A percentile compares a stretch with the other conserved stretches of the same genome.
These are phyloP conservation scores for Psittacula cyanocephala DNA, from an alignment of 2,113 vertebrate species.

Conservation along the genomic window DNA sequence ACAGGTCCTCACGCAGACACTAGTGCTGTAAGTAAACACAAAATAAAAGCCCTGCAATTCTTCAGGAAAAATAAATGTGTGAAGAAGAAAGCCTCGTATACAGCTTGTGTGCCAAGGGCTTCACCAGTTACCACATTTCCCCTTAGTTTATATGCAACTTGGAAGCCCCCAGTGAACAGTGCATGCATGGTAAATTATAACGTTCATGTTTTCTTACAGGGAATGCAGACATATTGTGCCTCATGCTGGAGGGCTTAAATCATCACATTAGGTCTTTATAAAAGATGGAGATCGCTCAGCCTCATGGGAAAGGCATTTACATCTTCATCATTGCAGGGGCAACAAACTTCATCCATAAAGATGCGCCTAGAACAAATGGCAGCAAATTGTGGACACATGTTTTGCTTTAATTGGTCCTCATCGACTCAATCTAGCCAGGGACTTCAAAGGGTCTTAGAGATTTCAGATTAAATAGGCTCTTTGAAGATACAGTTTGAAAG, in stretches of 20 bases:
- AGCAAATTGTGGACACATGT: constrained; percentile 59
- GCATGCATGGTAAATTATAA: neutral
- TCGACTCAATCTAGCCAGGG: constrained; percentile 16
- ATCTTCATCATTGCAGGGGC: constrained; percentile 48
- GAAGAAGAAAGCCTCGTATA: neutral
- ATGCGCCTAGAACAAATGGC: constrained; percentile 57
- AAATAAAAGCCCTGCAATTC: neutral
- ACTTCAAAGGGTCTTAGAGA: constrained; percentile 35
- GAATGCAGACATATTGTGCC: constrained; percentile 22
- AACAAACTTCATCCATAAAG: constrained; percentile 63
- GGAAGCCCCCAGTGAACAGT: neutral
- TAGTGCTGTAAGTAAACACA: neutral
- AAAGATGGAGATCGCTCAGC: neutral
- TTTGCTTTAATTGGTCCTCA: constrained; percentile 51
- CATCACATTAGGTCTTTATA: constrained; percentile 43
- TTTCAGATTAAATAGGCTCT: constrained; percentile 10
- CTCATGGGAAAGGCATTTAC: constrained; percentile 48
- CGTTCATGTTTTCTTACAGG: neutral
- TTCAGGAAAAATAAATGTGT: neutral
- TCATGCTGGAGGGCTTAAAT: constrained; percentile 46
- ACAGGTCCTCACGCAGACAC: neutral
- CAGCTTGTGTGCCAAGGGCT: neutral
- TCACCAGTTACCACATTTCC: neutral
- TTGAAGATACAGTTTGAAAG: constrained; percentile 24
- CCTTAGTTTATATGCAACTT: neutral